phyloP scores from a whole-genome alignment of 2,797 vertebrate genomes.

The Cyprinella venusta region DNA sequence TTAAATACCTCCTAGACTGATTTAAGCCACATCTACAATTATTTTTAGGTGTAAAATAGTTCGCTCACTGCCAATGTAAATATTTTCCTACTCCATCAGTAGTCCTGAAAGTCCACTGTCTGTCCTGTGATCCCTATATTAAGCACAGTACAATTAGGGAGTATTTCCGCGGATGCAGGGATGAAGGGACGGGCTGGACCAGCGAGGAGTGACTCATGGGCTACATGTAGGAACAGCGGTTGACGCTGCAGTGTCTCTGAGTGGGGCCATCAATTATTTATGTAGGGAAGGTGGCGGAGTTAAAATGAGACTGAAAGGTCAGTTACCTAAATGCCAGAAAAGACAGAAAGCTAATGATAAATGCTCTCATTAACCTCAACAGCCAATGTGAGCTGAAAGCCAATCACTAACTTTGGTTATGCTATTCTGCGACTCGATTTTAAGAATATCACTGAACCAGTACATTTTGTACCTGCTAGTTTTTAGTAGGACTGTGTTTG shows the following conservation, averaged over 20 bases:
- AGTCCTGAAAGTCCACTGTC: conserved; percentile 12
- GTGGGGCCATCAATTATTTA: conserved; percentile 72
- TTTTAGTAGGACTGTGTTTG: neutral
- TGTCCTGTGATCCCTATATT: conserved; percentile 52
- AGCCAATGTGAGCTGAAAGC: conserved; percentile 61
- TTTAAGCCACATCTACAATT: neutral
- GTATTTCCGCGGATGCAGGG: conserved; percentile 66
- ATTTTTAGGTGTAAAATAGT: neutral
- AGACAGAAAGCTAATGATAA: conserved; percentile 75
- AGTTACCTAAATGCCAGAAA: conserved; percentile 74
- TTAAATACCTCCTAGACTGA: neutral
- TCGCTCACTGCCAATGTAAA: neutral
- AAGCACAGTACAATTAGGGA: conserved; percentile 64
- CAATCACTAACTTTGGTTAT: conserved; percentile 46
- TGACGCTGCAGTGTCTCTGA: conserved; percentile 28
- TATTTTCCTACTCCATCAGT: neutral
- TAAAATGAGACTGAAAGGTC: conserved; percentile 69
- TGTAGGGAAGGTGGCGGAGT: conserved; percentile 61
- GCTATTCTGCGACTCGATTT: neutral
- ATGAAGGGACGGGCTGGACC: conserved; percentile 6
- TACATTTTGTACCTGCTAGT: neutral
- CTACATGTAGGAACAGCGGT: conserved; percentile 41
- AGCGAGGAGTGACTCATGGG: conserved; percentile 49
- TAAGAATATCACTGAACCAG: neutral
- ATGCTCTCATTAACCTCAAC: conserved; percentile 65